Base-by-base conservation (phyloP, 1,140 invertebrate species). In the Samia ricini region DNA sequence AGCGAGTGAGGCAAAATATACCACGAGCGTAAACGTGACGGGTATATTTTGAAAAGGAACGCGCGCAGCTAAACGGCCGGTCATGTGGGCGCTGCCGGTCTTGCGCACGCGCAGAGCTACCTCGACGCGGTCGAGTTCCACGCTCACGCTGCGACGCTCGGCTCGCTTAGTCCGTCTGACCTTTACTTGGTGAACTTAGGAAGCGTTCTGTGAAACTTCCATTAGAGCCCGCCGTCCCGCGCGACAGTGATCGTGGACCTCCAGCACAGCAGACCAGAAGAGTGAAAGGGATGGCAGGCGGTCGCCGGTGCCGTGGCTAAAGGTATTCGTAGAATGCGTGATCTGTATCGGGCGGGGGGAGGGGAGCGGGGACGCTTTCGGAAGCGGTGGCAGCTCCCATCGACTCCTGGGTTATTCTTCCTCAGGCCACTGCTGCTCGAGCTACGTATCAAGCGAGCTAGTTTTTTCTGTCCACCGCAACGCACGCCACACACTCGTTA, bases 371-470 rank as follows among this genome's bases (percentile, higher is more conserved):
- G 88, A 85, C 63, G 75, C 85, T 78, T 90, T 90, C 89, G 88
- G 90, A 88, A 91, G 90, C 90, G 85, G 85, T 87, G 83, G 89
- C 87, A 86, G 87, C 90, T 89, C 87, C 89, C 84, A 88, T 81
- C 85, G 89, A 90, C 89, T 91, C 86, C 89, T 89, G 88, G 88
- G 85, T 91, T 91, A 91, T 91, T 91, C 90, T 91, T 89, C 88
- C 84, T 89, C 86, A 85, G 89, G 89, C 89, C 90, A 91, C 90
- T 90, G 83, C 79, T 84, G 86, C 79, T 85, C 81, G 83, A 89
- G 82, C 85, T 83, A 79, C 83, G 87, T 86, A 88, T 76, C 79
- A 83, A 77, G 77, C 81, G 76, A 86, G 84, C 83, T 80, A 88
- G 83, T 85, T 89, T 89, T 88, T 84, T 82, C 84, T 82, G 76